Evolutionary conservation across 2,888 invertebrate species (phyloP).

Genomic region (Operophtera brumata): DNA sequence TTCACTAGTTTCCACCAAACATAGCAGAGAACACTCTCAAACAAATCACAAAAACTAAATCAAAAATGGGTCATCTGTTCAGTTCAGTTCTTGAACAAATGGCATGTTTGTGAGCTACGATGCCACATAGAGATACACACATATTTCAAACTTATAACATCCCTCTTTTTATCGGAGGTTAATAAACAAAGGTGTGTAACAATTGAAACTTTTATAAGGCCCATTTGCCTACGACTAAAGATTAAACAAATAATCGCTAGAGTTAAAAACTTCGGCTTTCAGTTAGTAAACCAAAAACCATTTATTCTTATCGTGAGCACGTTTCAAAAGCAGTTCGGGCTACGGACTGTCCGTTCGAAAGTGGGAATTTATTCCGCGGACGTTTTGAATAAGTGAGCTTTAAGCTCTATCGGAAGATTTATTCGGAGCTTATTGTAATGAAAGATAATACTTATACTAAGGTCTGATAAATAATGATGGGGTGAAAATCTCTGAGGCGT

Average conservation of each 20-base stretch:
- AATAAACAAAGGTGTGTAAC: too few species aligned
- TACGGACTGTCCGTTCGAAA: slow-evolving; percentile 27
- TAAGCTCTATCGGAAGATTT: slow-evolving; percentile 26
- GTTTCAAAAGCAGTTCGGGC: slow-evolving; percentile 24
- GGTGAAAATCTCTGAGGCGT: not conserved
- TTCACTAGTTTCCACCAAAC: too few species aligned
- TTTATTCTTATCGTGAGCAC: slow-evolving; percentile 28
- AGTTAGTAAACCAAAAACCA: slow-evolving; percentile 11
- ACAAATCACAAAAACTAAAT: too few species aligned
- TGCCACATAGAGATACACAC: too few species aligned
- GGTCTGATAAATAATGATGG: slow-evolving; percentile 21
- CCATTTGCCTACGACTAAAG: not conserved
- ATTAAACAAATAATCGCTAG: not conserved
- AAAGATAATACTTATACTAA: slow-evolving; percentile 19
- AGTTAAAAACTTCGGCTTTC: not conserved
- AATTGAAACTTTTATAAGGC: too few species aligned
- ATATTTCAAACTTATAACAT: too few species aligned
- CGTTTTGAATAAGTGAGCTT: slow-evolving; percentile 27
- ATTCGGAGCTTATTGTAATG: slow-evolving; percentile 21
- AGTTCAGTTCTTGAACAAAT: too few species aligned
- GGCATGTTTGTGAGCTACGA: too few species aligned
- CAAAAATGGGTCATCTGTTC: too few species aligned
- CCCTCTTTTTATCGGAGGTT: too few species aligned
- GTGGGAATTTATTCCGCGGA: slow-evolving; percentile 25
- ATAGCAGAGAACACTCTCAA: too few species aligned